Base-by-base conservation (phyloP, 2,888 invertebrate genomes). In the Chymomyza fuscimana region DNA sequence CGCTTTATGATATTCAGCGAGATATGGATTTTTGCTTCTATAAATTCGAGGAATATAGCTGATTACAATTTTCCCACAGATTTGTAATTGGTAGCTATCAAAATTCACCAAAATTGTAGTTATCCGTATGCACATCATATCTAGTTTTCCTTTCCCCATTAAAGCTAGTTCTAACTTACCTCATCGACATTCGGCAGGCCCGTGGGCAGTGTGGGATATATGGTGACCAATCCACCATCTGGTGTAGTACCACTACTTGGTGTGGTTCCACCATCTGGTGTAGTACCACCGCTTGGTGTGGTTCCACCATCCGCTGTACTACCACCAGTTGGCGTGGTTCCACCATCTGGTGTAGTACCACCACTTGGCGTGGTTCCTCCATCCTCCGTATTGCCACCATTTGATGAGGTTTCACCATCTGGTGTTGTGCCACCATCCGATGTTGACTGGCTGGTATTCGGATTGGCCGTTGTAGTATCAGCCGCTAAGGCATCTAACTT, bases 171-270 rank as follows among this genome's bases (percentile, higher is more conserved):
- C 40, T 12, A 46, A 87, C 90, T 77, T 74, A 91, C 91, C 76
- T 82, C 72, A 65, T 86, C 84, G 7, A 90, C 89, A 66, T 89
- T 76, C 4, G 91, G 89, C 12, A 91, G 78, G 25, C 87, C 89
- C 51, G 91, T 69, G 10, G 90, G 90, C 56, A 90, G 68, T 4
- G 88, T 84, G n/a, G 90, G 90, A 60, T 73, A 83, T 5, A 74
- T 80, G 29, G 82, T 59, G 16, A 25, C 59, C 9, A 61, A 40
- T 19, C 60, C 4, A 22, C 22, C 22, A 22, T 22, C 22, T 3
- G 54, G 16, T 16, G n/a, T 5, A 12, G 46, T 25, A 50, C 50
- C 15, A 12, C 10, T 15, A 22, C 61, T 40, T 16, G 74, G 65
- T 10, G 52, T 29, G 6, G 46, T 40, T 10, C 16, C 16, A 5